Evolutionary conservation across 1,140 invertebrate genomes (phyloP), one percentile per base, ranked within the genome.

Genomic region (Calycopis cecrops): DNA sequence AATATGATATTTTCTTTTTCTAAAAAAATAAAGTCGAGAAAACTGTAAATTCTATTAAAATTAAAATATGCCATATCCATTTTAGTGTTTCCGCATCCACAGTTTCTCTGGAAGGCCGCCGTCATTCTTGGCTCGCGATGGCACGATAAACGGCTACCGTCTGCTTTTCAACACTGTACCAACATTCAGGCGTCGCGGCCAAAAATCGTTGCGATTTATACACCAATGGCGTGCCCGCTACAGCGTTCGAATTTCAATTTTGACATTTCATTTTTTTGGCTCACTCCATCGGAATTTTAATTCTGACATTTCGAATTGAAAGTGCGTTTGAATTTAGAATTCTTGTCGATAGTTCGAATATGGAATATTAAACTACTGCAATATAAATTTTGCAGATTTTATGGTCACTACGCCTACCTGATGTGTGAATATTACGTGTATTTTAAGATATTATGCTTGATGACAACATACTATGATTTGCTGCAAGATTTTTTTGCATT

Each of bases 71-170:
- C 60, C 60, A 37, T 18, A 49, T 62, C 55, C 52, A 37, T 10
- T 44, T 14, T 16, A 21, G 34, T 17, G 42, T 10, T 6, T 48
- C 34, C 44, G 12, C 38, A 28, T 28, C 21, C 21, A 14, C 14
- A 47, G 33, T 52, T 59, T 59, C 21, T 51, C 16, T 47, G 60
- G 59, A 57, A 60, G 44, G 44, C 49, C 62, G 64, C 70, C 70
- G 67, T 70, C 66, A 66, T 28, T 28, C 59, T 59, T 60, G 53
- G 34, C 51, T 69, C 62, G 65, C 63, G 70, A 77, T 71, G 65
- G 56, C 47, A 59, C 59, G 74, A 75, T 73, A 71, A 73, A 63
- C 59, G 10, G 72, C 75, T 71, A 73, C 72, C 65, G 72, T 62
- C 61, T 60, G 65, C 54, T 73, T 74, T 71, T 68, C 58, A 54